Evolutionary conservation across 1,140 invertebrate species (phyloP).

Genomic region (Drosophila jambulina): DNA sequence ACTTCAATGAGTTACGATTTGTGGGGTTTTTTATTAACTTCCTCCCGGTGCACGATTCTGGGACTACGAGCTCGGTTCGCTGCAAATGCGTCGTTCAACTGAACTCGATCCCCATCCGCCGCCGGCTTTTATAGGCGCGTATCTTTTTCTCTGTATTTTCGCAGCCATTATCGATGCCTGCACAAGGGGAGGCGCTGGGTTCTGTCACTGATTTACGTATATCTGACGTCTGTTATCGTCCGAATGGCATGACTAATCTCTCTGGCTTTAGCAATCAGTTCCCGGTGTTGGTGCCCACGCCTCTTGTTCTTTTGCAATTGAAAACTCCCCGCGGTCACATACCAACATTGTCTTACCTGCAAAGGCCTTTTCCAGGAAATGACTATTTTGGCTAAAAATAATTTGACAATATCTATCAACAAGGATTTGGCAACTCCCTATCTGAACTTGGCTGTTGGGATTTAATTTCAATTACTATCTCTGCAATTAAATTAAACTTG

Average conservation of each 20-base stretch:
- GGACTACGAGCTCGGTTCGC: slow-evolving; percentile 34
- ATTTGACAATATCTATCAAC: background rate
- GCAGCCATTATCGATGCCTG: slow-evolving; percentile 33
- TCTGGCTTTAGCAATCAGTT: slow-evolving; percentile 13
- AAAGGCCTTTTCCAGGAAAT: slow-evolving; percentile 24
- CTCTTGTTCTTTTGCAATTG: background rate
- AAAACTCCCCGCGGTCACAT: slow-evolving; percentile 13
- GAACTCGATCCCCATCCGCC: slow-evolving; percentile 26
- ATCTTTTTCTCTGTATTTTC: slow-evolving; percentile 31
- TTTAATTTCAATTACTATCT: slow-evolving; percentile 1
- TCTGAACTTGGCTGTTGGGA: background rate
- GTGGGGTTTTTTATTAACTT: background rate
- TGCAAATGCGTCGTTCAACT: slow-evolving; percentile 47
- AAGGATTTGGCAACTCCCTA: background rate
- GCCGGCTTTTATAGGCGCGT: slow-evolving; percentile 44
- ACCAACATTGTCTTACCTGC: background rate
- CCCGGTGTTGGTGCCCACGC: background rate
- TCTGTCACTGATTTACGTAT: slow-evolving; percentile 44
- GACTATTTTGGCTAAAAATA: slow-evolving; percentile 30
- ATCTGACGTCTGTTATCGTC: slow-evolving; percentile 43
- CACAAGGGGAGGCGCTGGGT: background rate
- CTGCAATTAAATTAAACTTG: background rate
- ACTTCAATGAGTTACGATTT: background rate
- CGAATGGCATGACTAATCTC: slow-evolving; percentile 32
- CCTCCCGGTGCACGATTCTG: slow-evolving; percentile 12